Percentiles rank a stretch among this genome's conserved stretches.
These are phyloP conservation scores for Ophion ellenae DNA, from an alignment of 2,888 invertebrate species.

Conservation along the genomic window DNA sequence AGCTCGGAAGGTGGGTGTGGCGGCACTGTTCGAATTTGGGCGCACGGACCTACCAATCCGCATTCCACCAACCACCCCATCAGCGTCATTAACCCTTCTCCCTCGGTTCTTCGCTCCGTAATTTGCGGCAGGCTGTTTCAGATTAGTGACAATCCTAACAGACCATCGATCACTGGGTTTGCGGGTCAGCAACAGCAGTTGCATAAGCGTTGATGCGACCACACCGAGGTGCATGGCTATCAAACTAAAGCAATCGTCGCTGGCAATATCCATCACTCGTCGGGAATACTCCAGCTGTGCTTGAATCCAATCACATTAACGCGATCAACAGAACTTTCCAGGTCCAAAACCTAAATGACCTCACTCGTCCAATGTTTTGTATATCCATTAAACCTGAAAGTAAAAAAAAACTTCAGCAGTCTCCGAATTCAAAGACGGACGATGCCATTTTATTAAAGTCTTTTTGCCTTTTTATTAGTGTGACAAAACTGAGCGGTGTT, in stretches of 20 bases:
- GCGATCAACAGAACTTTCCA: not conserved
- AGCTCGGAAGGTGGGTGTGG: conserved; percentile 36
- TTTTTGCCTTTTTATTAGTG: not conserved
- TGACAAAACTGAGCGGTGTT: not conserved
- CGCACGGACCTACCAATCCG: not conserved
- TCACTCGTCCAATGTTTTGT: not conserved
- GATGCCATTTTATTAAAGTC: too few species aligned
- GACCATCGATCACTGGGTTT: conserved; percentile 52
- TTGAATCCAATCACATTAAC: not conserved
- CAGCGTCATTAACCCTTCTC: conserved; percentile 27
- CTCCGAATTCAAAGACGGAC: not conserved
- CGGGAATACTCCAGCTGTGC: not conserved
- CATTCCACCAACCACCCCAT: not conserved
- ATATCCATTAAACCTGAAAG: not conserved
- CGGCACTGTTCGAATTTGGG: conserved; percentile 26
- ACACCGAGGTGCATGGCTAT: conserved; percentile 4
- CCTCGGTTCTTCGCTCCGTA: conserved; percentile 25
- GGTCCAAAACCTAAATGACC: not conserved
- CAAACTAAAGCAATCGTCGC: not conserved
- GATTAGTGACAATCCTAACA: conserved; percentile 48
- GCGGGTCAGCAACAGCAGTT: conserved; percentile 29
- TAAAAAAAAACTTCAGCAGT: not conserved
- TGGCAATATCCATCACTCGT: conserved; percentile 9
- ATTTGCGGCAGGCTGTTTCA: conserved; percentile 44
- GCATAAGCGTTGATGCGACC: not conserved